Evolutionary conservation across 2,888 invertebrate genomes (phyloP), one percentile per base, ranked within the genome.

Genomic region (Campopleginae sp.): DNA sequence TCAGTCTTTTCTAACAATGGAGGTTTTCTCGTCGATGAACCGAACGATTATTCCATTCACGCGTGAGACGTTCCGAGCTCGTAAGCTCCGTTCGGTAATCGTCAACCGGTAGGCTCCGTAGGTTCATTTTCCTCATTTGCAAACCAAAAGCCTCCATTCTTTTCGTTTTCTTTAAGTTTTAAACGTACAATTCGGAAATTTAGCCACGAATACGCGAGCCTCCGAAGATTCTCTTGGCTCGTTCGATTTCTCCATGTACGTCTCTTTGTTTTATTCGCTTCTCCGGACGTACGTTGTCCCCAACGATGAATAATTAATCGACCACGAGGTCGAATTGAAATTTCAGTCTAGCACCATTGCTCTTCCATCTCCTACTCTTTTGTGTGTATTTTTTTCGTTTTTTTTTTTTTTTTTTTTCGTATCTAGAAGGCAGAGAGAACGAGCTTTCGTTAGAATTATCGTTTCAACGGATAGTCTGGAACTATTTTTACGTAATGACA

Each of bases 271-370:
- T 23, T 10, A 31, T 72, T 71, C 80, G 68, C 65, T 85, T 51
- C 80, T 84, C 85, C 85, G 80, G 80, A 86, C 86, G 86, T 83
- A 80, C 86, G 80, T 72, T 80, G 83, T 86, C 83, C 81, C 84
- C 83, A 83, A 44, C 80, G 79, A 86, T 87, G 86, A 87, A 86
- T 86, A 87, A 88, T 87, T 86, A 87, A 88, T 88, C 76, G 80
- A 63, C 63, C 86, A 78, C 86, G 86, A 87, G 88, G 85, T 86
- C 74, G 78, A 82, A 86, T 88, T 83, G n/a, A 85, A 74, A 82
- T 80, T 86, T 77, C 70, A 70, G 85, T 68, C 74, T 76, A 82
- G 83, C 63, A 68, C 42, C 77, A 71, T 68, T 27, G 71, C 77
- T 61, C 51, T 65, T 63, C 51, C 8, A 19, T 19, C 19, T 51